phyloP scores from a whole-genome alignment of 2,888 invertebrate species.

The Aphidius colemani region DNA sequence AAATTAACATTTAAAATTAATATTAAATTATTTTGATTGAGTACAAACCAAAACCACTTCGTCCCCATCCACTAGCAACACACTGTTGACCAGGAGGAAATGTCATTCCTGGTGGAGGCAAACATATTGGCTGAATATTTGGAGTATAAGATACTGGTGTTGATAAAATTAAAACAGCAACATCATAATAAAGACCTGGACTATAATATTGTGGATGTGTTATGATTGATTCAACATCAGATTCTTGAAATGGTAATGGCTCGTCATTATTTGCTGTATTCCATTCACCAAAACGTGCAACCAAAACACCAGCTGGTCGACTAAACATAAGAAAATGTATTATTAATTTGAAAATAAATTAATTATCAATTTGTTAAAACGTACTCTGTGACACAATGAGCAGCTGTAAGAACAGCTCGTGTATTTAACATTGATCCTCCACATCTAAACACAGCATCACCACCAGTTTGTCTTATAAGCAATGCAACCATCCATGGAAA shows the following conservation, averaged over 20 bases:
- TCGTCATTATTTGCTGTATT: conserved; percentile 74
- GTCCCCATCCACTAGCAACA: conserved; percentile 78
- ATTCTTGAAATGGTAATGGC: conserved; percentile 71
- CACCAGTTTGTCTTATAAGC: conserved; percentile 61
- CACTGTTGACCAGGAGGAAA: conserved; percentile 64
- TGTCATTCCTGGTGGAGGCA: conserved; percentile 63
- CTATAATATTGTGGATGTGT: conserved; percentile 70
- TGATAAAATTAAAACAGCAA: conserved; percentile 74
- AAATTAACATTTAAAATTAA: neutral
- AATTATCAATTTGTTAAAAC: conserved; percentile 8
- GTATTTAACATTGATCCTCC: conserved; percentile 81
- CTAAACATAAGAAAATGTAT: conserved; percentile 29
- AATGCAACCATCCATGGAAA: conserved; percentile 85
- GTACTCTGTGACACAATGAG: conserved; percentile 70
- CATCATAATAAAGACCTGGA: conserved; percentile 74
- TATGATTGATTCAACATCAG: conserved; percentile 64
- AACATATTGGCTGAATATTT: conserved; percentile 73
- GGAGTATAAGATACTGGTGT: conserved; percentile 66
- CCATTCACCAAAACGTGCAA: conserved; percentile 78
- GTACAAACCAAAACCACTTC: conserved; percentile 67
- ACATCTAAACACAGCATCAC: conserved; percentile 69
- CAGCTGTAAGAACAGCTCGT: conserved; percentile 76
- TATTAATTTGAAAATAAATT: conserved; percentile 5
- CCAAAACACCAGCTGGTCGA: conserved; percentile 53
- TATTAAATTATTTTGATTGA: neutral